Base-by-base conservation (phyloP, 2,888 invertebrate genomes). In the Protodeltote pygarga region DNA sequence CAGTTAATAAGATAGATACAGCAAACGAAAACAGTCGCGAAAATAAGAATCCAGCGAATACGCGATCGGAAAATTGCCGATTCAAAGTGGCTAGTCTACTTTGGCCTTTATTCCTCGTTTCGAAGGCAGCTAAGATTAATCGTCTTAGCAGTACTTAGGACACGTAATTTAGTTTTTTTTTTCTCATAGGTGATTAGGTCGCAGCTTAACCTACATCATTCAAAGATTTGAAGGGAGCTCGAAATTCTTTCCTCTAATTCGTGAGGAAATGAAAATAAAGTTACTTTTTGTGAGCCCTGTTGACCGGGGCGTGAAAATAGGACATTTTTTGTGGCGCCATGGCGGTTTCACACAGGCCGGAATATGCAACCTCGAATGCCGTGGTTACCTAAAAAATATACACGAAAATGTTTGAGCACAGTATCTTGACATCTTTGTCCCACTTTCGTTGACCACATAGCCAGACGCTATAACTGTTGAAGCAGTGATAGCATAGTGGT, bases 81-180 rank as follows among this genome's bases (percentile, higher is more conserved):
- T n/a, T n/a, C n/a, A 65, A 65, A 68, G 17, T 44, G 48, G 34
- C 33, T 25, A 29, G 1, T 10, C 23, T 65, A 59, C n/a, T n/a
- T n/a, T n/a, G n/a, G n/a, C n/a, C n/a, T n/a, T n/a, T n/a, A 68
- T 68, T 65, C 54, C 65, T 68, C 25, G n/a, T 33, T 59, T 34
- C 37, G n/a, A 0, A 41, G n/a, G 13, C 3, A 31, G 49, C 48
- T 42, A 68, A 65, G 69, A 68, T 42, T 17, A 44, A 65, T 65
- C 44, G 48, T 15, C 49, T 67, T 15, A 34, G 14, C 5, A 20
- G 14, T 13, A 28, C 21, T 38, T 23, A 25, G 14, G 23, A 46
- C 32, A 48, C 42, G 47, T 29, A 50, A 45, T 67, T 44, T 33
- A 45, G 51, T 40, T 25, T 47, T 51, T 57, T 62, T 63, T 45